Evolutionary conservation across 2,113 vertebrate species (phyloP).

Genomic region (Ictidomys tridecemlineatus): DNA sequence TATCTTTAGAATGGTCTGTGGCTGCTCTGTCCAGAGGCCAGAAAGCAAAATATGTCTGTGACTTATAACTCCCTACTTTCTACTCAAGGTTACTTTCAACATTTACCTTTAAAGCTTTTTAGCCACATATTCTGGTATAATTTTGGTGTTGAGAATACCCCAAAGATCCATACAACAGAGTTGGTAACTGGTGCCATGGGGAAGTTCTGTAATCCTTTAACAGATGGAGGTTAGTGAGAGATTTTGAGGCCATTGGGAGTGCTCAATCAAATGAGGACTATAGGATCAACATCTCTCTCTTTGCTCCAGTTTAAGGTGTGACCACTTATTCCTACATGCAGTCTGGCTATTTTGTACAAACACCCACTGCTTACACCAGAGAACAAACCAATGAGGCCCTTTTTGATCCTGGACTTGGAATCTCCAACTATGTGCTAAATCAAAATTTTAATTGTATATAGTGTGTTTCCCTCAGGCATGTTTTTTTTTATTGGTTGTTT

Average conservation of each 20-base stretch:
- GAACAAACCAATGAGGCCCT: neutral
- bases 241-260: too few species aligned
- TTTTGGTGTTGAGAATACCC: neutral
- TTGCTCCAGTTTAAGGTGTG: too few species aligned
- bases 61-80: neutral
- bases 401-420: neutral
- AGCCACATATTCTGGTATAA: neutral
- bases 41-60: neutral
- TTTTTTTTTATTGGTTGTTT: too few species aligned
- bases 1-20: neutral
- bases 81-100: neutral
- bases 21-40: neutral
- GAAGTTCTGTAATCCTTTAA: too few species aligned
- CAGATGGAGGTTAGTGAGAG: neutral
- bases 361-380: neutral
- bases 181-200: neutral
- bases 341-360: neutral
- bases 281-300: neutral
- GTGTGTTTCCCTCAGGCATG: neutral
- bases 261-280: neutral
- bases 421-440: neutral
- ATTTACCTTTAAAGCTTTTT: neutral
- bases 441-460: neutral
- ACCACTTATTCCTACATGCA: neutral
- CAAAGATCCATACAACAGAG: too few species aligned